Percentiles rank a stretch among this genome's conserved stretches.
phyloP scores from a whole-genome alignment of 1,140 invertebrate species.

The Sycophaga agraensis region DNA sequence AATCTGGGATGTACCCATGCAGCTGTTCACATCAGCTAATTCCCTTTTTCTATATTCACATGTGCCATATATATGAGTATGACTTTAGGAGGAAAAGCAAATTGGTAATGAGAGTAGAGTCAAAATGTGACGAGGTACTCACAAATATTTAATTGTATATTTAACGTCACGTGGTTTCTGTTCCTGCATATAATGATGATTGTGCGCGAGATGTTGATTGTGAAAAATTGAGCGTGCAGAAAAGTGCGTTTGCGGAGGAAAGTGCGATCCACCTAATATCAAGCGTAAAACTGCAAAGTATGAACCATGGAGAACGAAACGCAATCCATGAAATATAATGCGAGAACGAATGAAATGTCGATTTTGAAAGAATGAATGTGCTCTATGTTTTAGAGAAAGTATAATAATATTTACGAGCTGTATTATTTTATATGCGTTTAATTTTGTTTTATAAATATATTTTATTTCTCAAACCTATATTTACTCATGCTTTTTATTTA shows the following conservation, averaged over 20 bases:
- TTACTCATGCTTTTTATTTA: conserved; percentile 26
- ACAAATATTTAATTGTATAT: conserved; percentile 38
- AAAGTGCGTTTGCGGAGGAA: conserved; percentile 3
- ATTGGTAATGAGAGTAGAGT: conserved; percentile 21
- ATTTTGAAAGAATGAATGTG: neutral
- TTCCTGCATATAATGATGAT: conserved; percentile 45
- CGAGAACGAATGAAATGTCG: conserved; percentile 1
- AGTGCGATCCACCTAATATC: too few relatives aligned
- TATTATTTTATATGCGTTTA: conserved; percentile 53
- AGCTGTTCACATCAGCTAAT: too few relatives aligned
- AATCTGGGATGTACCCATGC: too few relatives aligned
- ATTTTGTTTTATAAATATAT: conserved; percentile 59
- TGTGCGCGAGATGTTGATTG: conserved; percentile 26
- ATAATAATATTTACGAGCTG: conserved; percentile 47
- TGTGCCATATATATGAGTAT: conserved; percentile 54
- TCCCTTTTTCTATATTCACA: conserved; percentile 35
- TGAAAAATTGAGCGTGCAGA: conserved; percentile 2
- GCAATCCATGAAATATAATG: too few relatives aligned
- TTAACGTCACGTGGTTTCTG: conserved; percentile 44
- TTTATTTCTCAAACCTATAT: conserved; percentile 50
- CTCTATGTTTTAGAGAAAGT: too few relatives aligned
- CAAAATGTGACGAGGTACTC: conserved; percentile 23
- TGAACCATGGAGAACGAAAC: too few relatives aligned
- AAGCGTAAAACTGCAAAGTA: too few relatives aligned
- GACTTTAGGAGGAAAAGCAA: conserved; percentile 27